Percentiles rank a stretch among this genome's conserved stretches.
Conservation (phyloP, 2,113 vertebrate genomes). For the Myrmophylax atrothorax region DNA sequence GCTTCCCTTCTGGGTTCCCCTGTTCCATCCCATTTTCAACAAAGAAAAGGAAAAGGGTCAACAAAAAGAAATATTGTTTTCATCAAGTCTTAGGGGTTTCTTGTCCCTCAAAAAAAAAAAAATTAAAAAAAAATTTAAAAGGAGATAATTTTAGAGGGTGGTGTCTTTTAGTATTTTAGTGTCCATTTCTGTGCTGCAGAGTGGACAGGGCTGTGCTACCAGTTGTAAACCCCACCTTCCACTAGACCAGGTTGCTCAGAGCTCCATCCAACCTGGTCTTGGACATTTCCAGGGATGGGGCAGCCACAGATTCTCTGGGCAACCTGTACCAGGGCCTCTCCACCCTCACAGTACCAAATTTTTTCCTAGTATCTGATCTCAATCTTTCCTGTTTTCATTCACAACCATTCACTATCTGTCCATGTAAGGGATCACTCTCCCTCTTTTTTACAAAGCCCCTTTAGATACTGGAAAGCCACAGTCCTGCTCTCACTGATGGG, state of each 20-base stretch:
- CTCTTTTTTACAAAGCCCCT: neutral
- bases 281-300: neutral
- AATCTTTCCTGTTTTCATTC: neutral
- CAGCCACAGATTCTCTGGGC: neutral
- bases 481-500: neutral
- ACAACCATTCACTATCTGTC: neutral
- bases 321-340: rapidly evolving
- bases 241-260: rapidly evolving
- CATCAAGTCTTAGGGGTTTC: neutral
- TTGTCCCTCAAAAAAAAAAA: neutral
- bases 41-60: neutral
- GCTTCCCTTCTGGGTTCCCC: neutral
- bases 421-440: neutral
- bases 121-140: too few species aligned
- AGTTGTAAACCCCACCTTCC: neutral
- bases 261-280: rapidly evolving
- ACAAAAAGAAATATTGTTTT: neutral
- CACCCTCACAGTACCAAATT: neutral
- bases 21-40: neutral
- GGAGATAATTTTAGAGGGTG: neutral
- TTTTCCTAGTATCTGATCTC: neutral
- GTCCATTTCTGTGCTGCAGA: neutral
- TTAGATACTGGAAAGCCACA: neutral
- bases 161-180: neutral
- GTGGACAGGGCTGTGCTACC: neutral